Evolutionary conservation across 1,140 invertebrate genomes (phyloP), one percentile per base, ranked within the genome.

Genomic region (Samia ricini): DNA sequence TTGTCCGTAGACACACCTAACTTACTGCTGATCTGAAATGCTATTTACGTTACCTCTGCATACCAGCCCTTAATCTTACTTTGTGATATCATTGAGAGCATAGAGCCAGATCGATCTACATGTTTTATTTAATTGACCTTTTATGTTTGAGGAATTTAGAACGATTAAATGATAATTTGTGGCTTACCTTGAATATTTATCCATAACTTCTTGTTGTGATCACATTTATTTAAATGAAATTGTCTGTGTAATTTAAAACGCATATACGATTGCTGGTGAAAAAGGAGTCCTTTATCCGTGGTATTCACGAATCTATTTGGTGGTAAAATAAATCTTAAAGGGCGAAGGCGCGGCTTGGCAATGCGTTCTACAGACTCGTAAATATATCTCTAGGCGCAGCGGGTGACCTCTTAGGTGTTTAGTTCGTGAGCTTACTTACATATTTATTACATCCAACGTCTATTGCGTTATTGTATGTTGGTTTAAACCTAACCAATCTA

Each of bases 341-440:
- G 80, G 83, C 80, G 83, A 72, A 87, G 81, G 84, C 79, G 81
- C 78, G 80, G 77, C 68, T 2, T 15, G 33, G 33, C 33, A 36
- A 12, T 75, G 70, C 75, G 56, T 79, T 74, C 72, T 78, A 65
- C 61, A 72, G 59, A 71, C 78, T 80, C 78, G 79, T 84, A 84
- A 87, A 83, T 85, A 80, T 81, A 81, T 85, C 79, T 83, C 79
- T 81, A 76, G 74, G 77, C 86, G 72, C 84, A 86, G 86, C 84
- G 74, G 84, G 83, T 78, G 79, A 87, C 83, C 84, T 81, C 76
- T 81, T 78, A 76, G 77, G 79, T 75, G 79, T 85, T 85, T 83
- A 81, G 78, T 84, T 78, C 76, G 76, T 78, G 82, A 79, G 77
- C 58, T 80, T 72, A 76, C 61, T 52, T 58, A 58, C 74, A 79